Conservation (phyloP, 2,888 invertebrate genomes). For the Catotricha subobsoleta region DNA sequence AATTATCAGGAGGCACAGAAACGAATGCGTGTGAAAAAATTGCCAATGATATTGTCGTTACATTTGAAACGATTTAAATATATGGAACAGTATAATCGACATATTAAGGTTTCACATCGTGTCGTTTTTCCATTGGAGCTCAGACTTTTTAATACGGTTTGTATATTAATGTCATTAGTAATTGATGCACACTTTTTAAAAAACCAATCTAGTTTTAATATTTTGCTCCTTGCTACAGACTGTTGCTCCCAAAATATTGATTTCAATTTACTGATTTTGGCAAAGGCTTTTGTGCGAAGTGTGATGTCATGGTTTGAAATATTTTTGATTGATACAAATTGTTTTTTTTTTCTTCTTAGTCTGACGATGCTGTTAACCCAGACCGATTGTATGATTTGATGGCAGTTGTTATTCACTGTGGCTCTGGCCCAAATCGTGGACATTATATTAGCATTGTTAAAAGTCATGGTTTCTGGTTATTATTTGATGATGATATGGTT, state of each 20-base stretch:
- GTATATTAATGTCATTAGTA: no score
- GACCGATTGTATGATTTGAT: conserved; percentile 97
- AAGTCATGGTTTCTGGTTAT: conserved; percentile 96
- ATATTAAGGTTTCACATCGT: conserved; percentile 97
- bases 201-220: no score
- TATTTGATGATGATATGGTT: conserved; percentile 99
- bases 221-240: no score
- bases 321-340: conserved; percentile 6
- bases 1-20: conserved; percentile 99
- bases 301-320: no score
- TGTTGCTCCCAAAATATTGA: no score
- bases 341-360: conserved; percentile 36
- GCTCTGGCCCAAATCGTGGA: conserved; percentile 96
- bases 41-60: conserved; percentile 92
- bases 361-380: conserved; percentile 95
- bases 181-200: no score
- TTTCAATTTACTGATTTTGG: no score
- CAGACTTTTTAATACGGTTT: conserved; percentile 87
- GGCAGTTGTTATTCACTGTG: conserved; percentile 98
- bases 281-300: no score
- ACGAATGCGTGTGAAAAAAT: conserved; percentile 94
- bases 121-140: conserved; percentile 98
- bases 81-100: conserved; percentile 95
- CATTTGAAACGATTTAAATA: conserved; percentile 96
- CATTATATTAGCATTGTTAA: conserved; percentile 99